phyloP scores from a whole-genome alignment of 2,888 invertebrate genomes.

The Polyploca ridens region DNA sequence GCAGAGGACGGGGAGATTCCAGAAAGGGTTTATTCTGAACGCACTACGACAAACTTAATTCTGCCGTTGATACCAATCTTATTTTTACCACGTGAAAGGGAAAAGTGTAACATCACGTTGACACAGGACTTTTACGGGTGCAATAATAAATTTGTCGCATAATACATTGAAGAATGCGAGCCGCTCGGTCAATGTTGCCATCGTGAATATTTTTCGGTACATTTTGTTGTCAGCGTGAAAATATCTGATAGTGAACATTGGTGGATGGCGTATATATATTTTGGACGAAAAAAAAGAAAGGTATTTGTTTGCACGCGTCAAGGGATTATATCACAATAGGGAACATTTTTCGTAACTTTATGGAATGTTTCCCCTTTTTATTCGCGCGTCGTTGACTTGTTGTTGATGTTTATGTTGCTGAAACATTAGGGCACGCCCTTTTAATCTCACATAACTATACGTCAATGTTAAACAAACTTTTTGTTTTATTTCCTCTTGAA shows the following conservation, averaged over 20 bases:
- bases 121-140: conserved; percentile 22
- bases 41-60: conserved; percentile 38
- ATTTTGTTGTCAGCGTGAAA: conserved; percentile 36
- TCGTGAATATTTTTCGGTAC: conserved; percentile 39
- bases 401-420: conserved; percentile 11
- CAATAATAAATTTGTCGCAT: conserved; percentile 40
- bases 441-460: conserved; percentile 6
- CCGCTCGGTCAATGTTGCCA: conserved; percentile 46
- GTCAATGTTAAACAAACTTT: conserved; percentile 10
- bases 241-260: conserved; percentile 27
- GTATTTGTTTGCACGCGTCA: conserved; percentile 12
- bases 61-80: conserved; percentile 28
- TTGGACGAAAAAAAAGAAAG: conserved; percentile 16
- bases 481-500: conserved; percentile 19
- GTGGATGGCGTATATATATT: conserved; percentile 10
- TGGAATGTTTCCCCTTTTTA: conserved; percentile 13
- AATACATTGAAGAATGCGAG: conserved; percentile 47
- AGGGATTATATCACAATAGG: conserved; percentile 6
- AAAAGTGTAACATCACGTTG: conserved; percentile 21
- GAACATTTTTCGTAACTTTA: conserved; percentile 14
- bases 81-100: conserved; percentile 24
- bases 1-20: conserved; percentile 31
- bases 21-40: conserved; percentile 45
- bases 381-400: conserved; percentile 2
- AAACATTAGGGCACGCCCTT: conserved; percentile 7